Base-by-base conservation (phyloP, 2,113 vertebrate genomes). In the Hepsetus odoe region DNA sequence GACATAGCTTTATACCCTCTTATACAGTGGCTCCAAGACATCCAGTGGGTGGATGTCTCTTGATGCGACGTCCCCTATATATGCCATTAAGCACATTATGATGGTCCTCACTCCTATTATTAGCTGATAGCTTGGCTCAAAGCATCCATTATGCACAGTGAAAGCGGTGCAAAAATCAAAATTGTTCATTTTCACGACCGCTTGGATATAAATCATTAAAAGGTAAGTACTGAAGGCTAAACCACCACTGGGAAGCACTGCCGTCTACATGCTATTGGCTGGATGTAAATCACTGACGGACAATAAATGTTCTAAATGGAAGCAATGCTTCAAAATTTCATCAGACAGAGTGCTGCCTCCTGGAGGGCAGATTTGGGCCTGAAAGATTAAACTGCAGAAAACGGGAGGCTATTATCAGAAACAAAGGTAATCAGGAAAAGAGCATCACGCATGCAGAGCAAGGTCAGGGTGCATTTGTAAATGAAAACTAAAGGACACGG, bases 301-400 rank as follows among this genome's bases (percentile, higher is more conserved):
- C 32, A 22, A 35, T 62, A 42, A n/a, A 67, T 56, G 30, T 56
- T 76, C 26, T 55, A 82, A 78, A 74, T 53, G 33, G 40, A 68
- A 74, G 28, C 5, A 28, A 62, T 62, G 70, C 12, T 78, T 74
- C 5, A 26, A 74, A 69, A 64, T 68, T 82, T 78, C 56, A 82
- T 78, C 77, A 74, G 69, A 82, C 75, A 18, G 75, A 82, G 75
- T 78, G 64, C 65, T 24, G 65, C 20, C 26, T 61, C 59, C 26
- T 69, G 42, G 53, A 69, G 26, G 14, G 33, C 71, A 5, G n/a
- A 70, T 28, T 38, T 44, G 24, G 70, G 26, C 20, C 65, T 69
- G 77, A 64, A 78, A 78, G 80, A 79, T 74, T 74, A 79, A n/a
- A 82, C 49, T 53, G 70, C 64, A 42, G 62, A 67, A 40, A 55